phyloP scores from a whole-genome alignment of 2,888 invertebrate genomes.

The Acleris cristana region DNA sequence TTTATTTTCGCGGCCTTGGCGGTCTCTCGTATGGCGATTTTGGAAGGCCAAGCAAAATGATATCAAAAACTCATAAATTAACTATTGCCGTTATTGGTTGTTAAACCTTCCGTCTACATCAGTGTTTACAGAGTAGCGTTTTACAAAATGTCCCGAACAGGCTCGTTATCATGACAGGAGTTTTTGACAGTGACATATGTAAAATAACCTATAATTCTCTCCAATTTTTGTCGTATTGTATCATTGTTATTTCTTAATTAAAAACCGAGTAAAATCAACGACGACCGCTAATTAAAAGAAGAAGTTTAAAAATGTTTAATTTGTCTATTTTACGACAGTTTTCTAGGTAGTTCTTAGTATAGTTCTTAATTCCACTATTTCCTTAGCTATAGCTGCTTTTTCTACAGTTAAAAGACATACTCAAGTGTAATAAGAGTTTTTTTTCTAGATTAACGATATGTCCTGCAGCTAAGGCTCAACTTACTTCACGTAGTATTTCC shows the following conservation, averaged over 20 bases:
- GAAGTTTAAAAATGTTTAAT: slow-evolving; percentile 53
- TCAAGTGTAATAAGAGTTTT: neutral
- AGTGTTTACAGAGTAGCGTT: too few relatives aligned
- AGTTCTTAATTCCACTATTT: neutral
- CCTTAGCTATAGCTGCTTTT: neutral
- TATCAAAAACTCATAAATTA: too few relatives aligned
- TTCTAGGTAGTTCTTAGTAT: slow-evolving; percentile 58
- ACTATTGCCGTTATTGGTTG: too few relatives aligned
- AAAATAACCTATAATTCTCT: slow-evolving; percentile 11
- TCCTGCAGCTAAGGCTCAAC: slow-evolving; percentile 51
- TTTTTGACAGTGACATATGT: slow-evolving; percentile 23
- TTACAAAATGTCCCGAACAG: neutral
- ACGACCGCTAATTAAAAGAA: neutral
- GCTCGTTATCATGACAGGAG: neutral
- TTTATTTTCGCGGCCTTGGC: too few relatives aligned
- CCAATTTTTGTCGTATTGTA: too few relatives aligned
- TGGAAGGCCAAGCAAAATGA: too few relatives aligned
- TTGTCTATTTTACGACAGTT: slow-evolving; percentile 66
- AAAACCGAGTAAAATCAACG: too few relatives aligned
- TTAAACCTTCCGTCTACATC: too few relatives aligned
- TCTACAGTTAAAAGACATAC: neutral
- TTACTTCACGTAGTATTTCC: slow-evolving; percentile 57
- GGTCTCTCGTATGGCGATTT: too few relatives aligned
- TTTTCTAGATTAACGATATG: slow-evolving; percentile 66
- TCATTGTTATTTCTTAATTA: too few relatives aligned